Conservation (phyloP, 2,888 invertebrate genomes). For the Eledona agricola region DNA sequence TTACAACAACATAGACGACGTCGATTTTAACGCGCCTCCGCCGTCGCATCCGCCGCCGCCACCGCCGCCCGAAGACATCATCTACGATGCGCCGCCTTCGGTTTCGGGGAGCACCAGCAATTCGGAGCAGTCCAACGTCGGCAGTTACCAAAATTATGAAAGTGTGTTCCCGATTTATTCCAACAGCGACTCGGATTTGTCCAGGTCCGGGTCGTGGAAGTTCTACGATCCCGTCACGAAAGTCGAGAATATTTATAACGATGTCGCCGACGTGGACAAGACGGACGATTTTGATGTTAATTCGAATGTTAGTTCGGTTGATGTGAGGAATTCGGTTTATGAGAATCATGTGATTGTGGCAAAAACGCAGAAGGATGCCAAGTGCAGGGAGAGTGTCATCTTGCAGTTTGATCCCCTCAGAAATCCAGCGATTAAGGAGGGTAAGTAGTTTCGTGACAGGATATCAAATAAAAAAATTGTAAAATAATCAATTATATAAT, state of each 20-base stretch:
- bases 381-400: conserved; percentile 68
- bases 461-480: background rate
- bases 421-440: conserved; percentile 34
- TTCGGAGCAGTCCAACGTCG: conserved; percentile 49
- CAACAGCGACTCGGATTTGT: conserved; percentile 53
- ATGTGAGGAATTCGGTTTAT: conserved; percentile 60
- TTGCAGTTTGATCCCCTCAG: conserved; percentile 76
- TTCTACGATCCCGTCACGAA: conserved; percentile 62
- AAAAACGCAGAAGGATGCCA: conserved; percentile 40
- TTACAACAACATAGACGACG: conserved; percentile 52
- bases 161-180: conserved; percentile 61
- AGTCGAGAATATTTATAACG: conserved; percentile 42
- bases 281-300: conserved; percentile 38
- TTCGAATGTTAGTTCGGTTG: conserved; percentile 42
- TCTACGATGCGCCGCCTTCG: conserved; percentile 65
- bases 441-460: conserved; percentile 38
- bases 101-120: conserved; percentile 57
- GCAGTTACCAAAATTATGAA: conserved; percentile 55
- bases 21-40: conserved; percentile 62
- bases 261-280: conserved; percentile 34
- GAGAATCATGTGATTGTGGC: conserved; percentile 60
- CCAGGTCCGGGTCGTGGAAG: conserved; percentile 65
- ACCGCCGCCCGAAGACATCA: conserved; percentile 66
- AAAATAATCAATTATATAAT: too few relatives aligned
- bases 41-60: conserved; percentile 70